These are phyloP conservation scores for Xenotilapia longispinis DNA, from an alignment of 2,113 vertebrate genomes.

Conservation along the genomic window DNA sequence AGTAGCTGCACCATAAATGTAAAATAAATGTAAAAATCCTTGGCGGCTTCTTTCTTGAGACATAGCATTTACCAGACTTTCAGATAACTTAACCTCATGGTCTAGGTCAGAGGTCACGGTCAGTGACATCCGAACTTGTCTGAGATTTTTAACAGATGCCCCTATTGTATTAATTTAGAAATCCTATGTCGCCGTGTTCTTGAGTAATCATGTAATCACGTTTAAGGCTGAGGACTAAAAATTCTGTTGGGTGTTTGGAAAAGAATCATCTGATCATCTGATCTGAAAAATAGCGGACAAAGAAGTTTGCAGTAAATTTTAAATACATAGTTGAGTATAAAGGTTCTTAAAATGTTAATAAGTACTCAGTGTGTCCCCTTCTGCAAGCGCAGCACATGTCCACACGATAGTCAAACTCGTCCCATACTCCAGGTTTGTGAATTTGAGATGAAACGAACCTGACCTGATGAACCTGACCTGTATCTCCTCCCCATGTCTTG, in stretches of 20 bases:
- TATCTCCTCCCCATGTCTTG: not conserved
- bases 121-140: not conserved
- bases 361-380: not conserved
- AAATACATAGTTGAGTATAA: not conserved
- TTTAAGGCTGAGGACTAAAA: not conserved
- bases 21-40: not conserved
- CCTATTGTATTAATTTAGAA: not conserved
- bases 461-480: not conserved
- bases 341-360: not conserved
- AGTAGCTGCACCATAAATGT: not conserved
- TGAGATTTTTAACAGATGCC: not conserved
- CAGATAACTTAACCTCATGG: not conserved
- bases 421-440: not conserved
- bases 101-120: not conserved
- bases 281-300: not conserved
- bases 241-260: not conserved
- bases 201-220: not conserved
- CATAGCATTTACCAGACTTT: not conserved
- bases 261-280: not conserved
- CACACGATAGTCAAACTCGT: no score
- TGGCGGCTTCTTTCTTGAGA: not conserved
- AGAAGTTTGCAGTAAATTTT: not conserved
- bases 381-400: rapidly evolving
- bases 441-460: not conserved
- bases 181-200: rapidly evolving